A percentile compares a stretch with the other conserved stretches of the same genome.
Evolutionary conservation across 2,888 invertebrate species (phyloP).

Genomic region (Drosophila melanocephala): DNA sequence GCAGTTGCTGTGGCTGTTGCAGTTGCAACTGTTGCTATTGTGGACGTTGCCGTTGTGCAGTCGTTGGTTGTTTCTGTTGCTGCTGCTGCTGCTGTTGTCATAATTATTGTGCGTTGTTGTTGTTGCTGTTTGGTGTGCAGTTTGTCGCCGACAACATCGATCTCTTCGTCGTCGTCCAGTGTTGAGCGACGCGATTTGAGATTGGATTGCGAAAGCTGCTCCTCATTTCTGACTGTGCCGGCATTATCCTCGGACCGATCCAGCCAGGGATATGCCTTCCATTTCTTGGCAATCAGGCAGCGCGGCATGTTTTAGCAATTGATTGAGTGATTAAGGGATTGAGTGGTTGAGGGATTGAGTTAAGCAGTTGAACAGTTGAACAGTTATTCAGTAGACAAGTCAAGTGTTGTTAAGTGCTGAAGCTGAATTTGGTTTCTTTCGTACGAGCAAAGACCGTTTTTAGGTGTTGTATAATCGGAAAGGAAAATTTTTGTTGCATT

Average conservation of each 20-base stretch:
- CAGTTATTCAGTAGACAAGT: conserved; percentile 55
- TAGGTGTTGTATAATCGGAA: conserved; percentile 76
- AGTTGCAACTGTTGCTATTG: conserved; percentile 47
- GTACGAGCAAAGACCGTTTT: conserved; percentile 77
- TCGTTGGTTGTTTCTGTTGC: conserved; percentile 28
- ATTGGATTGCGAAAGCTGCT: conserved; percentile 64
- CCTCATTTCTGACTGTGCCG: conserved; percentile 60
- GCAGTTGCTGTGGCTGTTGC: conserved; percentile 44
- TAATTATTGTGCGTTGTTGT: conserved; percentile 69
- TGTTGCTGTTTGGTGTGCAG: conserved; percentile 85
- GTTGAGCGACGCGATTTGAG: conserved; percentile 86
- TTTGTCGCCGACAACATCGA: conserved; percentile 93
- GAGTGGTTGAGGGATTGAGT: conserved; percentile 19
- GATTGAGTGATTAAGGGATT: conserved; percentile 24
- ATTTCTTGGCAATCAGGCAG: conserved; percentile 98
- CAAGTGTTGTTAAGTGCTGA: conserved; percentile 75
- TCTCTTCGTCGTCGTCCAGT: conserved; percentile 91
- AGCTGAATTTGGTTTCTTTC: conserved; percentile 66
- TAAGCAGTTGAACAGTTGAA: conserved; percentile 39
- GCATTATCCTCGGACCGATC: conserved; percentile 87
- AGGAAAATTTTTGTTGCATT: conserved; percentile 66
- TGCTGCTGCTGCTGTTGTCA: conserved; percentile 34
- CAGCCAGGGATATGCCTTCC: conserved; percentile 94
- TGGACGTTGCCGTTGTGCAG: conserved; percentile 37
- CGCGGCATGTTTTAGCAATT: conserved; percentile 91